A percentile compares a stretch with the other conserved stretches of the same genome.
phyloP scores from a whole-genome alignment of 2,888 invertebrate genomes.

The Agonopterix heracliana region DNA sequence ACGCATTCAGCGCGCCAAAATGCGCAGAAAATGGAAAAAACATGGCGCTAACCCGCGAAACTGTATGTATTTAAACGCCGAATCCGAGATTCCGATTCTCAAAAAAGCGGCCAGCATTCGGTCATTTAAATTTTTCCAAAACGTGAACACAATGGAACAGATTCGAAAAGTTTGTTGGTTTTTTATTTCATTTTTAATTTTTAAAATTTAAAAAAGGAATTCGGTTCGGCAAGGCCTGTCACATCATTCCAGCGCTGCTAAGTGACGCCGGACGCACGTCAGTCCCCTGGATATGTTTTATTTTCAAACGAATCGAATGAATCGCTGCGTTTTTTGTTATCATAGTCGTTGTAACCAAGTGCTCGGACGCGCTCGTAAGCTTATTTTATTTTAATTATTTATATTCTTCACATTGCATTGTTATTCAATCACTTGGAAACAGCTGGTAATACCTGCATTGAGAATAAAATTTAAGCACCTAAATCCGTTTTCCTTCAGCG shows the following conservation, averaged over 20 bases:
- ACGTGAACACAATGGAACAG: constrained; percentile 76
- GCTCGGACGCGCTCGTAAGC: constrained; percentile 16
- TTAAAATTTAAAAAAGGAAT: constrained; percentile 63
- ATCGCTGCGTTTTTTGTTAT: constrained; percentile 68
- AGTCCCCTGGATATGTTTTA: constrained; percentile 66
- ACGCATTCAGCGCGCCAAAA: constrained; percentile 60
- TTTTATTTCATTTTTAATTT: constrained; percentile 66
- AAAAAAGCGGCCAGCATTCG: constrained; percentile 64
- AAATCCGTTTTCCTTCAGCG: constrained; percentile 3
- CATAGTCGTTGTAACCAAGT: constrained; percentile 57
- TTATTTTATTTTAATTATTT: background rate
- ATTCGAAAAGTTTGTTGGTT: constrained; percentile 49
- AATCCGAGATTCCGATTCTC: constrained; percentile 60
- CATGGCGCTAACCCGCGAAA: constrained; percentile 75
- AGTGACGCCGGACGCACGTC: constrained; percentile 77
- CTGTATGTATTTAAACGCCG: constrained; percentile 75
- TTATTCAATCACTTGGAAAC: background rate
- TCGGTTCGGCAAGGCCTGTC: constrained; percentile 73
- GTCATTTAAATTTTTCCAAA: constrained; percentile 74
- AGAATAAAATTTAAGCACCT: background rate
- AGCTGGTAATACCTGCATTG: background rate
- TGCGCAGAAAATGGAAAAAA: constrained; percentile 74
- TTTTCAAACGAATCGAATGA: constrained; percentile 68
- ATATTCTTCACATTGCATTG: background rate
- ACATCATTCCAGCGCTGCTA: constrained; percentile 75